Evolutionary conservation across 2,797 vertebrate genomes (phyloP).

Genomic region (Squalus acanthias): DNA sequence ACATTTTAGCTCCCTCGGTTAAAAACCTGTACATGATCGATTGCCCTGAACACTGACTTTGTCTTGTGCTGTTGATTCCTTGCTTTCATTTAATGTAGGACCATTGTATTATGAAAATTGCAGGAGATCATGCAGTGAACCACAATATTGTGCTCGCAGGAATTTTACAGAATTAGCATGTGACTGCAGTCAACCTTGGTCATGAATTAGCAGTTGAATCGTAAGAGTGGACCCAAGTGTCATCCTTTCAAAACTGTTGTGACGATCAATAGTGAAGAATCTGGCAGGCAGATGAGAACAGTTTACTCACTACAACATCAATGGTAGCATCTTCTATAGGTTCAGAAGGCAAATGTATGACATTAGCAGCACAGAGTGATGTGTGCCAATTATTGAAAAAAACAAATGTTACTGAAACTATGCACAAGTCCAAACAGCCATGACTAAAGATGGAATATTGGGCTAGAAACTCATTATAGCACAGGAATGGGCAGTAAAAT

Average conservation of each 20-base stretch:
- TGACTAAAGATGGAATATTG: background rate
- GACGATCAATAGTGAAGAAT: background rate
- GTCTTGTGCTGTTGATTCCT: background rate
- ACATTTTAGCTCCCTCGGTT: background rate
- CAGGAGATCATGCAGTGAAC: background rate
- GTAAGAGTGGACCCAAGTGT: background rate
- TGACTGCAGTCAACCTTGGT: background rate
- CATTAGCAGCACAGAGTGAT: background rate
- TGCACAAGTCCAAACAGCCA: background rate
- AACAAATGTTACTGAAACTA: background rate
- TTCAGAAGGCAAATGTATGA: background rate
- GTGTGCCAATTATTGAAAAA: background rate
- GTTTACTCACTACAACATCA: background rate
- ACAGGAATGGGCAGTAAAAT: too few species aligned
- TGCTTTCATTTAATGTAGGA: slow-evolving; percentile 8
- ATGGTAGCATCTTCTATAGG: background rate
- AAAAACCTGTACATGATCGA: background rate
- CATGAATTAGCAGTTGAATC: background rate
- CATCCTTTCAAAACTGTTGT: background rate
- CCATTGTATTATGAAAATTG: background rate
- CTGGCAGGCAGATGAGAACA: background rate
- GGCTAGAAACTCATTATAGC: too few species aligned
- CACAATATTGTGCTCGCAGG: background rate
- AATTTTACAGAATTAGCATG: background rate
- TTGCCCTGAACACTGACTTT: background rate